Percentiles rank a stretch among this genome's conserved stretches.
Evolutionary conservation across 2,113 vertebrate genomes (phyloP).

Genomic region (Climacteris rufus): DNA sequence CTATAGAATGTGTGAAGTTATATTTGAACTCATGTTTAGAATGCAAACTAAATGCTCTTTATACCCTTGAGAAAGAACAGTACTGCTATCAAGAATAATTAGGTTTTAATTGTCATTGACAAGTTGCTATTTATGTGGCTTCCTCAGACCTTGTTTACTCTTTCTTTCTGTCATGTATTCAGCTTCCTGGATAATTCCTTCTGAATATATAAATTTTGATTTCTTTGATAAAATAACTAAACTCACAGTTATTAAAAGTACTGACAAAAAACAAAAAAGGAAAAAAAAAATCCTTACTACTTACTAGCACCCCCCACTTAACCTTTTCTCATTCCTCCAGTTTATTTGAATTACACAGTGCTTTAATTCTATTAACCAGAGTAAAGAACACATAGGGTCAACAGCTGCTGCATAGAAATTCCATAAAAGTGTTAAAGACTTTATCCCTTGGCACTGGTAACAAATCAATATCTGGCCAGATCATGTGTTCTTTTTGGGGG

Average conservation of each 20-base stretch:
- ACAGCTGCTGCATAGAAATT: neutral
- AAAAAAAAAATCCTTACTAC: too few relatives aligned
- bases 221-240: neutral
- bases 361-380: slow-evolving; percentile 6
- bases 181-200: neutral
- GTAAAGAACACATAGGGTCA: neutral
- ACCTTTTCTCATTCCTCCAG: neutral
- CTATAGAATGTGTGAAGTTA: neutral
- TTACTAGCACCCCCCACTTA: neutral
- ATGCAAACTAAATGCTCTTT: neutral
- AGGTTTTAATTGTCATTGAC: slow-evolving; percentile 15
- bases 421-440: neutral
- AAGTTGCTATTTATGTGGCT: neutral
- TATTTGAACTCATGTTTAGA: neutral
- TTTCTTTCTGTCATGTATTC: neutral
- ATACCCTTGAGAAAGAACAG: neutral
- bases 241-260: too few relatives aligned
- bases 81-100: neutral
- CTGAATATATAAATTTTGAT: neutral
- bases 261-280: too few relatives aligned
- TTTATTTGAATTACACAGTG: neutral
- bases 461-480: neutral
- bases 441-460: neutral
- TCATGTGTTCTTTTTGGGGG: neutral
- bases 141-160: neutral